phyloP scores from a whole-genome alignment of 2,113 vertebrate genomes.

The Hylia prasina region DNA sequence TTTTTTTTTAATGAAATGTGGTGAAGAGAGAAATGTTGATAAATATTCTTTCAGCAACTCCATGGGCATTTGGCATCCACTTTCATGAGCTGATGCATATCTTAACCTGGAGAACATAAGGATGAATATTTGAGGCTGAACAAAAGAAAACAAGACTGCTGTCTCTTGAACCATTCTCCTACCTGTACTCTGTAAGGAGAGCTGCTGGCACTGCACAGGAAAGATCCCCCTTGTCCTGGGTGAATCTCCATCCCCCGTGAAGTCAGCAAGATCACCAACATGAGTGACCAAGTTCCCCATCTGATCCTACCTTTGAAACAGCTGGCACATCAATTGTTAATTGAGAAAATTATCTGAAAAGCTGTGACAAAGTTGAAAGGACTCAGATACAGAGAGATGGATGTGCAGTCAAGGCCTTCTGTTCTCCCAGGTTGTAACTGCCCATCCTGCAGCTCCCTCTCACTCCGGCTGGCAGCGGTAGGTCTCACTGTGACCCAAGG shows the following conservation, averaged over 20 bases:
- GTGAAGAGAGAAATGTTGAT: background rate
- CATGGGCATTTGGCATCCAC: background rate
- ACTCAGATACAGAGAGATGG: background rate
- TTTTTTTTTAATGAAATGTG: background rate
- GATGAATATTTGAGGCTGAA: background rate
- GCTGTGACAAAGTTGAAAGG: background rate
- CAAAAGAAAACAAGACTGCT: fast-evolving
- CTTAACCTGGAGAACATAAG: background rate
- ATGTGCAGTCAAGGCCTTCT: background rate
- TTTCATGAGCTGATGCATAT: background rate
- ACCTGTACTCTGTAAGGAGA: background rate
- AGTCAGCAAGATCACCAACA: background rate
- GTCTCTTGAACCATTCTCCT: background rate
- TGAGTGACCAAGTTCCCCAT: fast-evolving
- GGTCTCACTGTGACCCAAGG: background rate
- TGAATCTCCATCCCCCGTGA: background rate
- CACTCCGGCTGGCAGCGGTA: fast-evolving
- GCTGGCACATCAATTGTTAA: fast-evolving
- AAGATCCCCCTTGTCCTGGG: background rate
- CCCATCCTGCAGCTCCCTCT: background rate
- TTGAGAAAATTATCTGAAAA: background rate
- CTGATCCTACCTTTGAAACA: background rate
- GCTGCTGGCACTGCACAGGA: background rate
- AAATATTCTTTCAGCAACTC: background rate
- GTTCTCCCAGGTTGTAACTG: background rate